Conservation (phyloP, 2,113 vertebrate species). For the Cacatua alba region DNA sequence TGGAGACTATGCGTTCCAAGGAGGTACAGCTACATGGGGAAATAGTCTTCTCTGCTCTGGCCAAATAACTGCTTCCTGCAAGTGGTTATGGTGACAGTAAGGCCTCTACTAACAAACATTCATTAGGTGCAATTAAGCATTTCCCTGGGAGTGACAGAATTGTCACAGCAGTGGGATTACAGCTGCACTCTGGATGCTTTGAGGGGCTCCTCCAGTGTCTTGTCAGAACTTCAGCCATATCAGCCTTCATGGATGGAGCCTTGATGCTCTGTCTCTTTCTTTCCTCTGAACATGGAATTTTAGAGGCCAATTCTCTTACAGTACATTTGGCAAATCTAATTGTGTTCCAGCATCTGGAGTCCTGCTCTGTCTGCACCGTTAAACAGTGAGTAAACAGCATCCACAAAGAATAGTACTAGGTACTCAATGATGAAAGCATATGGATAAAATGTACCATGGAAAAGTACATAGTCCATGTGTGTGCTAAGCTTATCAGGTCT, state of each 20-base stretch:
- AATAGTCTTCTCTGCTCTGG: neutral
- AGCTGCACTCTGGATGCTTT: neutral
- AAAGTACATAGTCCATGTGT: neutral
- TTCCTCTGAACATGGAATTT: neutral
- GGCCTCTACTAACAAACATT: neutral
- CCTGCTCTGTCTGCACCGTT: neutral
- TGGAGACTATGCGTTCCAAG: neutral
- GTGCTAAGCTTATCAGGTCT: neutral
- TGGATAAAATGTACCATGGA: neutral
- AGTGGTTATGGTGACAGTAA: neutral
- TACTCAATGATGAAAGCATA: neutral
- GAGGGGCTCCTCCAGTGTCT: neutral
- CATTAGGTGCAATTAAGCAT: neutral
- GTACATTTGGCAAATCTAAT: slow-evolving; percentile 34
- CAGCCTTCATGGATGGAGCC: neutral
- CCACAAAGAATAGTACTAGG: neutral
- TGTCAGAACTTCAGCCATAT: neutral
- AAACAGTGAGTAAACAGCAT: neutral
- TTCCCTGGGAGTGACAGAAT: neutral
- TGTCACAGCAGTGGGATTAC: neutral
- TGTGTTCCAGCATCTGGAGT: slow-evolving; percentile 29
- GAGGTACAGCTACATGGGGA: neutral
- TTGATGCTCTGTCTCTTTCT: neutral
- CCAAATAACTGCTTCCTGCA: neutral
- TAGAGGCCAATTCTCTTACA: neutral